Conservation (phyloP, 2,888 invertebrate genomes). For the Ichneumoninae sp. region DNA sequence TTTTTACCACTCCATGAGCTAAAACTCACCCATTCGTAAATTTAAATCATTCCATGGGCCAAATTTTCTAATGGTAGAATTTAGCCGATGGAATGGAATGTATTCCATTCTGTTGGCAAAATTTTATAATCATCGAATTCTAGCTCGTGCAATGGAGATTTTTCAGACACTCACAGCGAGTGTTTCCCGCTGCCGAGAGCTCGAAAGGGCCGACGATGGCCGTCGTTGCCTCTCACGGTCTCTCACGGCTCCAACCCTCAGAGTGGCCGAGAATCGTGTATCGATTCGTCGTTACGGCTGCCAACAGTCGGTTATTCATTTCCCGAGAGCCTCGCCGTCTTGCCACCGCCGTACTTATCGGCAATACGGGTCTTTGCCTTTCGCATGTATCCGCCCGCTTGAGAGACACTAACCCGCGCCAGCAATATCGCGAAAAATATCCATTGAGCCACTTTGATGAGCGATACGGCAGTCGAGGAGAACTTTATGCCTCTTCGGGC, state of each 20-base stretch:
- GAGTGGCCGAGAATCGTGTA: constrained; percentile 58
- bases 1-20: no score
- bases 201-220: background rate
- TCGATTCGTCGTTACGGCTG: constrained; percentile 55
- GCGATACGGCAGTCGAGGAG: constrained; percentile 25
- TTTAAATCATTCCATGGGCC: no score
- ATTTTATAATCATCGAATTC: no score
- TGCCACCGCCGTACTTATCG: constrained; percentile 43
- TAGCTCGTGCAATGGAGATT: no score
- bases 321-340: constrained; percentile 53
- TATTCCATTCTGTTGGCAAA: no score
- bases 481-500: constrained; percentile 28
- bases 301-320: constrained; percentile 58
- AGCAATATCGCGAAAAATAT: constrained; percentile 48
- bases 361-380: constrained; percentile 9
- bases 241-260: constrained; percentile 12
- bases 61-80: no score
- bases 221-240: constrained; percentile 17
- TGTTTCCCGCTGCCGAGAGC: constrained; percentile 3
- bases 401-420: constrained; percentile 21
- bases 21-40: no score
- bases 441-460: constrained; percentile 56
- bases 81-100: no score
- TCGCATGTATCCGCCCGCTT: constrained; percentile 13
- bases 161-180: background rate